Evolutionary conservation across 2,888 invertebrate species (phyloP).

Genomic region (Drosophila merina): DNA sequence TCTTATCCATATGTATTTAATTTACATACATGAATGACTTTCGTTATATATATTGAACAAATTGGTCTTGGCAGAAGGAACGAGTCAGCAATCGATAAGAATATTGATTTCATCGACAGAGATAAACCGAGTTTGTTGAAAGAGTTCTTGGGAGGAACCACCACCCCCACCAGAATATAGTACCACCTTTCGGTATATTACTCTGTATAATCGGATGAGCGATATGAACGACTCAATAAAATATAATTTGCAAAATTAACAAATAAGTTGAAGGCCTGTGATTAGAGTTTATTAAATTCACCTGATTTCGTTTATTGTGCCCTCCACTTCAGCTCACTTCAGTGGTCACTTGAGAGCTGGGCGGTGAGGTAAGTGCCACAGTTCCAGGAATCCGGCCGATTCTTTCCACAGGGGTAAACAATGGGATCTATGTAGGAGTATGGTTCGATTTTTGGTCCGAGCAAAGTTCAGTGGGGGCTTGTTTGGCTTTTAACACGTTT

Average conservation of each 20-base stretch:
- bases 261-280: constrained; percentile 40
- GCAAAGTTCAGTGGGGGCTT: constrained; percentile 52
- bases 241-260: constrained; percentile 56
- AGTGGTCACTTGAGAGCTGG: constrained; percentile 10
- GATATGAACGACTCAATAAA: constrained; percentile 42
- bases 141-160: constrained; percentile 3
- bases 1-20: constrained; percentile 12
- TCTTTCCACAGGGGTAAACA: constrained; percentile 26
- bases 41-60: constrained; percentile 7
- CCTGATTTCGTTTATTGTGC: constrained; percentile 63
- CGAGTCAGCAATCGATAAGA: constrained; percentile 24
- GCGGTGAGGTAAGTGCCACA: not conserved
- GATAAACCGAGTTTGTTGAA: not conserved
- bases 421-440: constrained; percentile 25
- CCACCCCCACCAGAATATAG: not conserved
- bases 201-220: constrained; percentile 41
- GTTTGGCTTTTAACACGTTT: constrained; percentile 29
- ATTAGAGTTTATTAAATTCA: constrained; percentile 68
- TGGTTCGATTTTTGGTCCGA: constrained; percentile 58
- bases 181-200: not conserved
- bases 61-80: constrained; percentile 4
- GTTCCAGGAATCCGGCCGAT: constrained; percentile 24
- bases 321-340: constrained; percentile 23
- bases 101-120: constrained; percentile 1
- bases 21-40: constrained; percentile 34